phyloP scores from a whole-genome alignment of 2,797 vertebrate species.

The Danio jaintianensis region DNA sequence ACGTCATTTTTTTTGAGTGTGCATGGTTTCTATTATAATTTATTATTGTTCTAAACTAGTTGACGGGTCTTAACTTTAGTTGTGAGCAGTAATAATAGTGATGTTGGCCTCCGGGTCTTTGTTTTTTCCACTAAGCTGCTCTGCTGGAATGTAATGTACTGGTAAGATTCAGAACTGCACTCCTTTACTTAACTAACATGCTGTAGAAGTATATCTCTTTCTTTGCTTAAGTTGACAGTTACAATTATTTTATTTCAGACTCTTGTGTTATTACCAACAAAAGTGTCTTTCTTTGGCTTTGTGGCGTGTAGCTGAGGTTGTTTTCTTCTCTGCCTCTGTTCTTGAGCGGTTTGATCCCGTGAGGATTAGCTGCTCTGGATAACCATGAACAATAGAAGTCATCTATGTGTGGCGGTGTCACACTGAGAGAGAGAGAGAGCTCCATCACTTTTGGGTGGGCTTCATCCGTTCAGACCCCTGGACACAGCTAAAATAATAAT shows the following conservation, averaged over 20 bases:
- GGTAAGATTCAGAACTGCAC: neutral
- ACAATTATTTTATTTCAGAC: no score
- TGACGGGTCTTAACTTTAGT: neutral
- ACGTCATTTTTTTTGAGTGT: no score
- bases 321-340: constrained; percentile 23
- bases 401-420: constrained; percentile 39
- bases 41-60: no score
- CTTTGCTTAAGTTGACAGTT: neutral
- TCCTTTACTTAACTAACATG: neutral
- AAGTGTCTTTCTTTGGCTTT: constrained; percentile 11
- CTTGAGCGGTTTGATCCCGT: constrained; percentile 39
- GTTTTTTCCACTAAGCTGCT: constrained; percentile 69
- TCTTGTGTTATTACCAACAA: neutral
- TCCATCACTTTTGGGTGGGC: constrained; percentile 35
- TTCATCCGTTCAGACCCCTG: constrained; percentile 13
- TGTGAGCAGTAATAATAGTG: neutral
- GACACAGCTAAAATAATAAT: neutral
- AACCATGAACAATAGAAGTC: constrained; percentile 49
- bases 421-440: constrained; percentile 17
- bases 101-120: neutral
- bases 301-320: neutral
- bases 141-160: constrained; percentile 69
- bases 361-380: constrained; percentile 57
- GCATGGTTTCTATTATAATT: no score
- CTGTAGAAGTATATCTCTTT: neutral